Base-by-base conservation (phyloP, 2,888 invertebrate genomes). In the Spialia ferax region DNA sequence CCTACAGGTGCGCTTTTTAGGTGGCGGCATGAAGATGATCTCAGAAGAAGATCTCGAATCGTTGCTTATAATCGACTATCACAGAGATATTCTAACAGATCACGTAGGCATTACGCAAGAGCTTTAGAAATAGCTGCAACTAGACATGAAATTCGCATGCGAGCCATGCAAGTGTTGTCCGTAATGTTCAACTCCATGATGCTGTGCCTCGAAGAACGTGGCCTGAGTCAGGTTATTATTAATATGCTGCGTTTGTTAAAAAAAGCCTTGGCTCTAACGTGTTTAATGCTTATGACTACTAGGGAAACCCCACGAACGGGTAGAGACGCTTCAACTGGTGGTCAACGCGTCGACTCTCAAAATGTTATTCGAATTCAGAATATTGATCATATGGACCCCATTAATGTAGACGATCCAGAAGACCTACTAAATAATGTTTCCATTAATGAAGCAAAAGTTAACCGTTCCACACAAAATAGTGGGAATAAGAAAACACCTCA, bases 101-200 rank as follows among this genome's bases (percentile, higher is more conserved):
- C 87, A 2, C 86, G 89, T n/a, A 77, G 88, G 64, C 88, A 90
- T 54, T 81, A 86, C 42, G 83, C 82, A 1, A 84, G 91, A 59
- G 83, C 86, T 1, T 80, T 92, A 62, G 92, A 92, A 79, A 86
- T 92, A 32, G 89, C 87, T 72, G 87, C 89, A 20, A 93, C 92
- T 4, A 83, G 92, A 63, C 91, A 92, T 74, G 91, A 91, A 75
- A 90, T 94, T 70, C 88, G 93, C n/a, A 89, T 92, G 87, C 82
- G 93, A 63, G 94, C 93, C 15, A 92, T 91, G 89, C 91, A 91
- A 77, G 91, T 94, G 0, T 76, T 94, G 20, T 91, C 93, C n/a
- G 87, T 91, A 3, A 92, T 94, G 91, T 94, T 94, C 72, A 91
- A 93, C 72, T 91, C 93, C 86, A 94, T 94, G 94, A 93, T 94